Evolutionary conservation across 2,797 vertebrate genomes (phyloP).

Genomic region (Triplophysa bombifrons): DNA sequence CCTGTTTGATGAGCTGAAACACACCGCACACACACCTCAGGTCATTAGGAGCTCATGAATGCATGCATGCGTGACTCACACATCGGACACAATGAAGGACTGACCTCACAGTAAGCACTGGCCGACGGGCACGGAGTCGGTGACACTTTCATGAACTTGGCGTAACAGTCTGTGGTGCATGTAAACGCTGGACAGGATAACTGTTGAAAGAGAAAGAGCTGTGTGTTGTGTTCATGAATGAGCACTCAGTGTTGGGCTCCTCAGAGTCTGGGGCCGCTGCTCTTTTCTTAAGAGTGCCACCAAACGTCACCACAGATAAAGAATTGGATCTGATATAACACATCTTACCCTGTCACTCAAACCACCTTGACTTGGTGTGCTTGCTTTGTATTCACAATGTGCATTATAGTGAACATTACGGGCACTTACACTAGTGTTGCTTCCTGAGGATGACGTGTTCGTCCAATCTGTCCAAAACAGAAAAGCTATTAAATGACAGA

Average conservation of each 20-base stretch:
- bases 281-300: background rate
- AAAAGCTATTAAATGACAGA: background rate
- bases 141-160: constrained; percentile 63
- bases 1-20: constrained; percentile 70
- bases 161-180: constrained; percentile 73
- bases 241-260: no score
- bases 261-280: no score
- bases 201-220: constrained; percentile 53
- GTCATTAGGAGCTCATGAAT: background rate
- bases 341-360: no score
- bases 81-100: background rate
- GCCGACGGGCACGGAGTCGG: constrained; percentile 50
- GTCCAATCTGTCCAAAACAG: background rate
- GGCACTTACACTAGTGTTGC: background rate
- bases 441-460: background rate
- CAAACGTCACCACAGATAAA: no score
- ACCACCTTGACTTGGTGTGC: no score
- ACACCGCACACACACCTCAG: constrained; percentile 24
- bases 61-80: background rate
- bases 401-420: background rate
- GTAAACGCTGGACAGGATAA: constrained; percentile 69
- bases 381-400: background rate
- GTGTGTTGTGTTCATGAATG: no score
- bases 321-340: no score
- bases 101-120: constrained; percentile 71